Percentiles rank a stretch among this genome's conserved stretches.
phyloP scores from a whole-genome alignment of 2,113 vertebrate species.

The Bolborhynchus lineola region DNA sequence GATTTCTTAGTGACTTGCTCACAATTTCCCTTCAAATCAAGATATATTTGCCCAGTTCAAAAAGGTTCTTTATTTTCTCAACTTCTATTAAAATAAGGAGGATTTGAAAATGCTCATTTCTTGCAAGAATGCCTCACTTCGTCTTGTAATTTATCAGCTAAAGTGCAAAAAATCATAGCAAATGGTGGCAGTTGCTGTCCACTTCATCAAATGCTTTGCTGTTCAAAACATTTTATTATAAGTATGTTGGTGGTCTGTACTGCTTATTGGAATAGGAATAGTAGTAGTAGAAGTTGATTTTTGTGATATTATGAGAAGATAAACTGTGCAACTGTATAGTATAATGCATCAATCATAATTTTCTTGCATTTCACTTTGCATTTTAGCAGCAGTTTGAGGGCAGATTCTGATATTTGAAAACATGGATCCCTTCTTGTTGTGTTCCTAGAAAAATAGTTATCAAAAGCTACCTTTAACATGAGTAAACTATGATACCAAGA shows the following conservation, averaged over 20 bases:
- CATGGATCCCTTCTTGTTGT: background rate
- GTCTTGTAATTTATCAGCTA: background rate
- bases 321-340: background rate
- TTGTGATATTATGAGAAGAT: background rate
- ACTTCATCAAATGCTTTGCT: background rate
- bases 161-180: background rate
- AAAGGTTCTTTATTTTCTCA: conserved; percentile 16
- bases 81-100: background rate
- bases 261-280: background rate
- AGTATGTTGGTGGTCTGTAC: background rate
- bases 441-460: background rate
- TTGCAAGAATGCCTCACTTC: background rate
- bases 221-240: background rate
- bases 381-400: background rate
- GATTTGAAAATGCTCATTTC: background rate
- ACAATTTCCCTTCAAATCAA: conserved; percentile 38
- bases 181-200: background rate
- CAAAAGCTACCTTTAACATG: background rate
- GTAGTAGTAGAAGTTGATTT: background rate
- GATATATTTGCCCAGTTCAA: background rate
- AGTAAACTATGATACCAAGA: background rate
- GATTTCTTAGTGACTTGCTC: conserved; percentile 36
- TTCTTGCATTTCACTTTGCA: background rate
- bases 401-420: background rate
- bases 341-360: accelerated